A percentile compares a stretch with the other conserved stretches of the same genome.
phyloP scores from a whole-genome alignment of 2,113 vertebrate genomes.

The Greenwoodochromis staneri region DNA sequence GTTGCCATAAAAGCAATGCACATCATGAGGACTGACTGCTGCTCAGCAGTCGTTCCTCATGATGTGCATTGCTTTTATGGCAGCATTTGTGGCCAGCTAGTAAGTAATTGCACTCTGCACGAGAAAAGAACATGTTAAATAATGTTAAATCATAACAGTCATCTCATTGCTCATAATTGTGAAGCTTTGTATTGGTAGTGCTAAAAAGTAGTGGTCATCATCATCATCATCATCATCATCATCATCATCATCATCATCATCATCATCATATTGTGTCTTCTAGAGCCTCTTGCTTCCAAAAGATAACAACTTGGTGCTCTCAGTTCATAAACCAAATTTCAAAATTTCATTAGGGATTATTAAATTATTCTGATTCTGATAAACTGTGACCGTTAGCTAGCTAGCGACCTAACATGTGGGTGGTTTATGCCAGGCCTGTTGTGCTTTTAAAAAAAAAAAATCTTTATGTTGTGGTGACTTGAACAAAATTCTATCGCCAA shows the following conservation, averaged over 20 bases:
- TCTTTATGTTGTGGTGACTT: not conserved
- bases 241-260: not conserved
- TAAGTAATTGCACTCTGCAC: not conserved
- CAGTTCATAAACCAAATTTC: not conserved
- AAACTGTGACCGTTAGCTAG: not conserved
- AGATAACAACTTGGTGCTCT: not conserved
- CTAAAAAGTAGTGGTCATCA: not conserved
- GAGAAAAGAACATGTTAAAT: not conserved
- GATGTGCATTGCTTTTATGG: not conserved
- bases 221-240: not conserved
- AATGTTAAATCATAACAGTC: not conserved
- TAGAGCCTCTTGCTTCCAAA: not conserved
- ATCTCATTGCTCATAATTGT: not conserved
- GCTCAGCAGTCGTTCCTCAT: not conserved
- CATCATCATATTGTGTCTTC: not conserved
- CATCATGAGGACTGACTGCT: not conserved
- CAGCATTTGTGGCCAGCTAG: not conserved
- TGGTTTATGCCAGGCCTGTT: not conserved
- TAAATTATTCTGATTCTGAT: not conserved
- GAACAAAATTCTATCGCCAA: not conserved
- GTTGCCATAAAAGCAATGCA: not conserved
- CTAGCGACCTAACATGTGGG: not conserved
- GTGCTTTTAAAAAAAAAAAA: not conserved
- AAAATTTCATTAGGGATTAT: not conserved
- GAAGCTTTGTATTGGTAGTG: not conserved